Evolutionary conservation across 2,797 vertebrate species (phyloP), one percentile per base, ranked within the genome.

Genomic region (Sciurus carolinensis): DNA sequence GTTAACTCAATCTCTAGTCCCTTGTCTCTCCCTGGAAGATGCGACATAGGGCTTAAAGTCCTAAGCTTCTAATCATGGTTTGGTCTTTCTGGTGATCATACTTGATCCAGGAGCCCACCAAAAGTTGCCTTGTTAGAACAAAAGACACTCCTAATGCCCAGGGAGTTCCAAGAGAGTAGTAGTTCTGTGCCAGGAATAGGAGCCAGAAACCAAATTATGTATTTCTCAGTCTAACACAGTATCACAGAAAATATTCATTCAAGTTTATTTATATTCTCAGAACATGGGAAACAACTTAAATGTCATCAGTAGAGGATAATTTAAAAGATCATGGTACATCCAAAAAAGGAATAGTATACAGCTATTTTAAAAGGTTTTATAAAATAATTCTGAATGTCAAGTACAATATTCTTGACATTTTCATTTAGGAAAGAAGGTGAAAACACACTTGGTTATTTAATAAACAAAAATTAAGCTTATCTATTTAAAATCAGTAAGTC

Each of bases 391-490:
- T 72, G 67, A 84, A 59, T 83, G 39, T 26, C 13, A 82, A 59
- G n/a, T 79, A 86, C 7, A 12, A 50, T n/a, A 39, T 39, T 54
- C 28, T 72, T n/a, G 64, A 42, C n/a, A 57, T 90, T 95, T 75
- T 47, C 62, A 30, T 10, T 73, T 50, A 89, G 57, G 64, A 90
- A 71, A 73, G 52, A 75, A 22, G 11, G 20, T 52, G 52, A 47
- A 85, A 89, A 87, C 10, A 79, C 9, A 42, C 9, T 44, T 90
- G 52, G 33, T 54, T 79, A 30, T 75, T 86, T 79, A 79, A 47
- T 42, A 88, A 39, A 73, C 30, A 88, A 85, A 94, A 91, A 57
- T 79, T 10, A 95, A 83, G 69, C 22, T 64, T 44, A 17, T 33
- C 3, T n/a, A 30, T 57, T 90, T 80, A 59, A 82, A 79, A 89